Evolutionary conservation across 2,113 vertebrate genomes (phyloP), one percentile per base, ranked within the genome.

Genomic region (Physeter macrocephalus): DNA sequence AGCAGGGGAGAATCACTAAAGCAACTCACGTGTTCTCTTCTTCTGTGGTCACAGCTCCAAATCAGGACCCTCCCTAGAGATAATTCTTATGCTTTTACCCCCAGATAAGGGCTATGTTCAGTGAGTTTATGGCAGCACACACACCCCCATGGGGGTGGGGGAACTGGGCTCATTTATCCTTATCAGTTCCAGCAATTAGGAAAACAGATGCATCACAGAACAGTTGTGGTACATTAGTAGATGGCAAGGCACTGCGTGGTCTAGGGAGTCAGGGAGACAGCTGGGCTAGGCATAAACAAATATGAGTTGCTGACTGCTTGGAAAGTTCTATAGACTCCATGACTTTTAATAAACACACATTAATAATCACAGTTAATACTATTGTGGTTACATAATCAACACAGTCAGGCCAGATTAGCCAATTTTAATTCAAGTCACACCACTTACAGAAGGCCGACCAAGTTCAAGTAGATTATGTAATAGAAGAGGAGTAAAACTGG

Each of bases 171-270:
- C 96, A 96, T 98, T 97, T 96, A 97, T 97, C 96, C 93, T 97
- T 92, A 98, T 96, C 96, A 94, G 96, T 97, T 97, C 95, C 96
- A 97, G 93, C 97, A 97, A 97, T 96, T 97, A 98, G 81, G 95
- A 96, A 93, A 96, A 88, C 96, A 98, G 96, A 97, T 97, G 96
- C 94, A 95, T 74, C 96, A 71, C 57, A 74, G 80, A 97, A 93
- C 97, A 97, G 93, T 98, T 97, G 94, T 90, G 94, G 77, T 80
- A n/a, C 88, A 90, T 96, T 93, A 96, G 94, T 69, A 69, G 88
- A 95, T 85, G 88, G 81, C 69, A 75, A 90, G 78, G 64, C 59
- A 78, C 29, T 82, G 80, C 87, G 91, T 86, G 96, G 92, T 96
- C 96, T 77, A 93, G 88, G 86, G 88, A 94, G 80, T 71, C n/a